Percentiles rank a stretch among this genome's conserved stretches.
These are phyloP conservation scores for Mechanitis mazaeus DNA, from an alignment of 2,888 invertebrate species.

Conservation along the genomic window DNA sequence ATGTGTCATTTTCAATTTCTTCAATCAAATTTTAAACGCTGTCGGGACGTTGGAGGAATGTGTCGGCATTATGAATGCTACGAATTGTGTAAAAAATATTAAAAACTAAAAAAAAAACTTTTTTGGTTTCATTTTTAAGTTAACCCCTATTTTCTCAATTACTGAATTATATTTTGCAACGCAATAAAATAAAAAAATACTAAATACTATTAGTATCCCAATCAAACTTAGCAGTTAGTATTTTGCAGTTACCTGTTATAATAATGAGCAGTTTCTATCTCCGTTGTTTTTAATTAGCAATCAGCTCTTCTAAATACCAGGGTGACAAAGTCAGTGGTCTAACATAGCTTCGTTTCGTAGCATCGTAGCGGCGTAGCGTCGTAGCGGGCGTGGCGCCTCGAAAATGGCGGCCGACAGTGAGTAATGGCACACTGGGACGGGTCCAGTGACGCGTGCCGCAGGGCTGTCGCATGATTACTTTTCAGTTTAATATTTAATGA, in stretches of 20 bases:
- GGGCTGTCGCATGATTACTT: constrained; percentile 48
- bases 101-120: constrained; percentile 71
- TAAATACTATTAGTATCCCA: neutral
- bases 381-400: constrained; percentile 69
- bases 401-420: constrained; percentile 75
- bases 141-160: constrained; percentile 3
- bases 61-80: constrained; percentile 78
- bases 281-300: constrained; percentile 11
- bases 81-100: constrained; percentile 79
- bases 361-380: constrained; percentile 51
- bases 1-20: constrained; percentile 40
- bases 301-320: constrained; percentile 32
- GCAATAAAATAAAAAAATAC: constrained; percentile 10
- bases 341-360: constrained; percentile 35
- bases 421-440: constrained; percentile 73
- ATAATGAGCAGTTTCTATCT: neutral
- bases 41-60: constrained; percentile 56
- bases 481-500: constrained; percentile 19
- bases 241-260: no score
- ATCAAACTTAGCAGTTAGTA: no score
- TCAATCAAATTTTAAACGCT: constrained; percentile 52
- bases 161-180: constrained; percentile 2
- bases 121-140: constrained; percentile 56
- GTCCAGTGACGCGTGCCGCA: constrained; percentile 73
- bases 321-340: constrained; percentile 31